Evolutionary conservation across 64 coral and sea anemone genomes (phyloP).

Genomic region (Dendronephthya gigantea): DNA sequence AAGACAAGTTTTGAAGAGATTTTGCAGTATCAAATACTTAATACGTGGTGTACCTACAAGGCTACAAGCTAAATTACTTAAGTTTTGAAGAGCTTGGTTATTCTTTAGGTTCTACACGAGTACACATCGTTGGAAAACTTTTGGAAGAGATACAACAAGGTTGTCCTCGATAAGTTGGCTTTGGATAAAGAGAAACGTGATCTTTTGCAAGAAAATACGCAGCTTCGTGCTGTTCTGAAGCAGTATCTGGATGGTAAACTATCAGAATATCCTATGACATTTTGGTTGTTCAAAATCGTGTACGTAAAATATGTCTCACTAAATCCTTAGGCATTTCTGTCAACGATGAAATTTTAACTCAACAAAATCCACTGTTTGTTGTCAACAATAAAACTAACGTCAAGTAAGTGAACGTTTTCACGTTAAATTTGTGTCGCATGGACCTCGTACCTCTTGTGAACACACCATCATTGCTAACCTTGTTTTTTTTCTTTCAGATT

Average conservation of each 20-base stretch:
- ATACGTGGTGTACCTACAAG: no score
- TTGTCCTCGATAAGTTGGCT: constrained; percentile 88
- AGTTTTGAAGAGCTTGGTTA: no score
- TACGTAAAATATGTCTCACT: no score
- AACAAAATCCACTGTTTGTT: constrained; percentile 88
- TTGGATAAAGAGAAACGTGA: constrained; percentile 95
- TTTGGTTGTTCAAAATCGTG: no score
- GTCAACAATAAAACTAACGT: constrained; percentile 99
- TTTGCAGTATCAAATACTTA: no score
- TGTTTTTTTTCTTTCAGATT: constrained; percentile 49
- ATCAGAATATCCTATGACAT: no score
- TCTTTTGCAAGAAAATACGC: constrained; percentile 81
- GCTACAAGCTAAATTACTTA: no score
- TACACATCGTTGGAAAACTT: constrained; percentile 96
- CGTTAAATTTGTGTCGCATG: background rate
- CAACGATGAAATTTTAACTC: constrained; percentile 90
- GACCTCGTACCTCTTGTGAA: no score
- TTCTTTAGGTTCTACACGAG: constrained; percentile 65
- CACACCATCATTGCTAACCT: background rate
- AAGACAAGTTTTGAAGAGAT: no score
- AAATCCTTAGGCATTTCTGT: constrained; percentile 96
- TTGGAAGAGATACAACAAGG: constrained; percentile 98
- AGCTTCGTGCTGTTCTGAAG: constrained; percentile 87
- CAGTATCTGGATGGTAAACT: constrained; percentile 93
- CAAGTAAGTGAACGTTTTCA: constrained; percentile 47